These are phyloP conservation scores for Luperina nickerlii DNA, from an alignment of 2,888 invertebrate species.

Conservation along the genomic window DNA sequence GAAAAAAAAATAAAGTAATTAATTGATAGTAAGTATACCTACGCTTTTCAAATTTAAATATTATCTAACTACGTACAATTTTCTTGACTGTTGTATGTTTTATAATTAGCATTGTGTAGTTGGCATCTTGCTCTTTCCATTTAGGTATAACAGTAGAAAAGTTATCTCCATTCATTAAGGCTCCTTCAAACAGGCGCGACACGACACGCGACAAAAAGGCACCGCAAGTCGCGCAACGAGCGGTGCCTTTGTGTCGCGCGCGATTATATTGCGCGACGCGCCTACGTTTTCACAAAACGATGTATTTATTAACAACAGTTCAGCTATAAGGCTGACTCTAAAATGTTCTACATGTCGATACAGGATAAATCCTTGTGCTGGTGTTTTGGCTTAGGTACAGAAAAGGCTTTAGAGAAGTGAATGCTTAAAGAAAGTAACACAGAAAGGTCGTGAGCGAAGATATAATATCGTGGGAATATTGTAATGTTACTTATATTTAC, in stretches of 20 bases:
- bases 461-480: slow-evolving; percentile 48
- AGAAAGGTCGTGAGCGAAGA: slow-evolving; percentile 47
- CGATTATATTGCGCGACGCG: no score
- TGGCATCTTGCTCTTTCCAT: neutral
- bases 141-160: neutral
- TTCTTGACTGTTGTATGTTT: neutral
- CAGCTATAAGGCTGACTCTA: neutral
- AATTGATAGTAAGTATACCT: no score
- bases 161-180: neutral
- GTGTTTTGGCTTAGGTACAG: slow-evolving; percentile 1
- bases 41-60: no score
- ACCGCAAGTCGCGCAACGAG: no score
- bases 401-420: slow-evolving; percentile 26
- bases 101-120: neutral
- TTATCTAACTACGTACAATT: no score
- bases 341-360: no score
- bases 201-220: no score
- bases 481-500: neutral
- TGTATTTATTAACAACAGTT: neutral
- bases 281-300: neutral
- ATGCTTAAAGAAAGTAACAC: slow-evolving; percentile 31
- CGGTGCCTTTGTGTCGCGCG: no score
- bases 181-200: no score
- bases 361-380: neutral
- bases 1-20: no score